phyloP scores from a whole-genome alignment of 1,140 invertebrate genomes.

The Trigoniulus corallinus region DNA sequence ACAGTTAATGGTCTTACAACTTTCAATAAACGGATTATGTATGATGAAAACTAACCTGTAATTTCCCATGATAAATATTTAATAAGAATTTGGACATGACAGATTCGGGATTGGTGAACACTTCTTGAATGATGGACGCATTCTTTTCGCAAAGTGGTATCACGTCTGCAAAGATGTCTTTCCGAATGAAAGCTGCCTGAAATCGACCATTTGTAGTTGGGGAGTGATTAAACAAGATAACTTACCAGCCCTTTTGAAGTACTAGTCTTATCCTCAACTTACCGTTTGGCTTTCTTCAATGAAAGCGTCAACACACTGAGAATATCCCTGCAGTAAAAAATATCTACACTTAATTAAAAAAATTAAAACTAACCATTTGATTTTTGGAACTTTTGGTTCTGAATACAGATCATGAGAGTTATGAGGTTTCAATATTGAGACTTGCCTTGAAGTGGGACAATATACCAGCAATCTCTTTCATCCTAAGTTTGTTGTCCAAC shows the following conservation, averaged over 20 bases:
- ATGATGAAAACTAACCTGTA: slow-evolving; percentile 44
- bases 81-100: slow-evolving; percentile 97
- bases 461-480: slow-evolving; percentile 84
- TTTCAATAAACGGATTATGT: no score
- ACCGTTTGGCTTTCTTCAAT: slow-evolving; percentile 92
- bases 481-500: slow-evolving; percentile 61
- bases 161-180: slow-evolving; percentile 81
- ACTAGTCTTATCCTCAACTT: no score
- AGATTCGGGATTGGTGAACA: slow-evolving; percentile 91
- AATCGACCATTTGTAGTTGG: slow-evolving; percentile 4
- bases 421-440: no score
- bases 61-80: slow-evolving; percentile 84
- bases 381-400: no score
- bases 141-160: slow-evolving; percentile 78
- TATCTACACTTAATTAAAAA: slow-evolving; percentile 7
- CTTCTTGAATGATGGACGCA: slow-evolving; percentile 70
- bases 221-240: no score
- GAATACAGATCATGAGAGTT: no score
- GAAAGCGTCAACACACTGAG: slow-evolving; percentile 88
- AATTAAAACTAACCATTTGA: not conserved
- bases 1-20: slow-evolving; percentile 11
- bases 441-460: slow-evolving; percentile 75
- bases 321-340: slow-evolving; percentile 47
- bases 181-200: slow-evolving; percentile 48
- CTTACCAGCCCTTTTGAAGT: no score